Conservation (phyloP, 2,113 vertebrate species). For the Gopherus evgoodei region DNA sequence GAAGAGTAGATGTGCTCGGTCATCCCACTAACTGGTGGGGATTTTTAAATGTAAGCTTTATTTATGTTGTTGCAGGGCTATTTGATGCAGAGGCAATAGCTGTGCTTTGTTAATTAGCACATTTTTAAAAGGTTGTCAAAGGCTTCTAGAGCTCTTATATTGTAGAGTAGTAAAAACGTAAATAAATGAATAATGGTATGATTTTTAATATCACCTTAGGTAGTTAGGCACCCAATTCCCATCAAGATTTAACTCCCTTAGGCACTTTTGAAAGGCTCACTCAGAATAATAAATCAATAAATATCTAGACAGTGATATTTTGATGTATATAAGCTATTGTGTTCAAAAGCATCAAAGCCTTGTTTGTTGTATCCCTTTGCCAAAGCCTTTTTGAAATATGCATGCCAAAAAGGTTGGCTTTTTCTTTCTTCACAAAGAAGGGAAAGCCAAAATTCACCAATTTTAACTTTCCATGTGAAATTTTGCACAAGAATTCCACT, state of each 20-base stretch:
- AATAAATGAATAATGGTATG: background rate
- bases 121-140: background rate
- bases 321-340: background rate
- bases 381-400: background rate
- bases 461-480: background rate
- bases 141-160: background rate
- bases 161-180: background rate
- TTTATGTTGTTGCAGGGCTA: background rate
- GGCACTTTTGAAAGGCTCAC: background rate
- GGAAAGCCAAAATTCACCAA: background rate
- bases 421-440: background rate
- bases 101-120: background rate
- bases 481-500: rapidly evolving
- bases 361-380: no score
- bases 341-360: background rate
- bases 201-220: background rate
- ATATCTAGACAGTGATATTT: background rate
- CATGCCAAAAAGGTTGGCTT: background rate
- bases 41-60: background rate
- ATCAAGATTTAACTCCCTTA: background rate
- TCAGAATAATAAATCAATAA: background rate
- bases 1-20: background rate
- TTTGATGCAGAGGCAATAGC: background rate
- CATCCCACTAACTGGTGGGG: background rate
- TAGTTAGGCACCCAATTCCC: background rate